Evolutionary conservation across 2,888 invertebrate genomes (phyloP).

Genomic region (Buathra laborator): DNA sequence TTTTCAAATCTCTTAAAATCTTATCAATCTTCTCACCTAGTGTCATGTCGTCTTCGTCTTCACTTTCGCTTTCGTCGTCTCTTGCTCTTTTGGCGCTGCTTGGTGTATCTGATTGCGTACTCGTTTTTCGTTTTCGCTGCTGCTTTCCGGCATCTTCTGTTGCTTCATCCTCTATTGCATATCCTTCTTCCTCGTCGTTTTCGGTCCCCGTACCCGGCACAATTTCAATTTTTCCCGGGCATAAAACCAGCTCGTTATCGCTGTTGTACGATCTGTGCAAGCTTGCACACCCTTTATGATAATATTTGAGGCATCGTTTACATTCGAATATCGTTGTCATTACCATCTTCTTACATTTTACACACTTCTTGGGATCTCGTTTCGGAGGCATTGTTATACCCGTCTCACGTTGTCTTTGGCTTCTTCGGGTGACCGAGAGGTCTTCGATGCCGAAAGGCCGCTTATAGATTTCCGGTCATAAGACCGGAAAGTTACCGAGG

Average conservation of each 20-base stretch:
- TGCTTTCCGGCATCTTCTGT: not conserved
- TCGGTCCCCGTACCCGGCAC: not conserved
- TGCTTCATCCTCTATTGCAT: not conserved
- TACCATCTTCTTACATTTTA: not conserved
- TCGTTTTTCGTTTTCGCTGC: not conserved
- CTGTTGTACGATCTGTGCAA: not conserved
- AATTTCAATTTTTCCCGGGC: not conserved
- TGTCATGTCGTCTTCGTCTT: not conserved
- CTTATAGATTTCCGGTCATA: too few species aligned
- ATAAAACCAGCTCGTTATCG: not conserved
- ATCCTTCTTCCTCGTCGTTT: not conserved
- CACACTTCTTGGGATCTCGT: not conserved
- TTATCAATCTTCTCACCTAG: not conserved
- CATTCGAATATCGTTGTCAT: not conserved
- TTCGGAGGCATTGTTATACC: too few species aligned
- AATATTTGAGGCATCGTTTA: not conserved
- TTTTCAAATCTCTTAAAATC: not conserved
- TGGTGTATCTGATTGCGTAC: not conserved
- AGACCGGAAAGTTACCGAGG: too few species aligned
- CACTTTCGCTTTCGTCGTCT: not conserved
- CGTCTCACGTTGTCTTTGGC: too few species aligned
- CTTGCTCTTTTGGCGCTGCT: not conserved
- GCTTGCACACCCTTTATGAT: not conserved
- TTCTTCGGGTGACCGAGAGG: too few species aligned
- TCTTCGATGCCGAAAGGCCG: too few species aligned